Base-by-base conservation (phyloP, 2,113 vertebrate species). In the Hippopotamus amphibius region DNA sequence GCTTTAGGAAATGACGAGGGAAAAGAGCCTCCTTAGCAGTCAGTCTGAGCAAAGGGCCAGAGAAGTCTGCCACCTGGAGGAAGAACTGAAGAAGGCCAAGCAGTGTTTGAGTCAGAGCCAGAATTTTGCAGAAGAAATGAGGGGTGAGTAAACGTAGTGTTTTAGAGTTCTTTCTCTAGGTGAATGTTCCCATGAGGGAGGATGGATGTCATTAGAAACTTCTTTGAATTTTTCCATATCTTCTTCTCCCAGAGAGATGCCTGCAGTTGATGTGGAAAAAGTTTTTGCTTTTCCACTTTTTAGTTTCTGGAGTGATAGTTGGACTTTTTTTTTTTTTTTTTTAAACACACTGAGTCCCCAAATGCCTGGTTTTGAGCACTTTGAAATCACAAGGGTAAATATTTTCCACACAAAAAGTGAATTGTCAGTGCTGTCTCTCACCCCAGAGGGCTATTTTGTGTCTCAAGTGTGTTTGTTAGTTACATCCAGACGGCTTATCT, bases 1-100 rank as follows among this genome's bases (percentile, higher is more conserved):
- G 17, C 55, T 96, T 68, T 96, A 99, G 99, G 99, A 99, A 97
- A 76, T 98, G 55, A 99, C 99, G 92, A 98, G 98, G 95, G 99
- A 99, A 82, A 99, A 99, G 96, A 98, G 98, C 61, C 89, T 97
- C 59, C 88, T 98, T 13, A 95, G 96, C 41, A 98, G 97, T 79
- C 99, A 99, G 76, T 97, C 99, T 93, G 98, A 99, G 95, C 99
- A 99, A 95, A 99, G 98, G 91, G 93, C 46, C 43, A 98, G 97
- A 96, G 98, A 98, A 74, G 95, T 98, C 77, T 97, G 92, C 97
- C 98, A 98, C 71, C 97, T 99, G 91, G 99, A 99, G 97, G 99
- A 99, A 19, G 99, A 99, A 86, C 98, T 99, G 59, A 98, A 97
- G 96, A 98, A 30, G 2, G 87, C 93, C 41, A 99, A 98, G 76